phyloP scores from a whole-genome alignment of 2,888 invertebrate species.

The Ormyrus nitidulus region DNA sequence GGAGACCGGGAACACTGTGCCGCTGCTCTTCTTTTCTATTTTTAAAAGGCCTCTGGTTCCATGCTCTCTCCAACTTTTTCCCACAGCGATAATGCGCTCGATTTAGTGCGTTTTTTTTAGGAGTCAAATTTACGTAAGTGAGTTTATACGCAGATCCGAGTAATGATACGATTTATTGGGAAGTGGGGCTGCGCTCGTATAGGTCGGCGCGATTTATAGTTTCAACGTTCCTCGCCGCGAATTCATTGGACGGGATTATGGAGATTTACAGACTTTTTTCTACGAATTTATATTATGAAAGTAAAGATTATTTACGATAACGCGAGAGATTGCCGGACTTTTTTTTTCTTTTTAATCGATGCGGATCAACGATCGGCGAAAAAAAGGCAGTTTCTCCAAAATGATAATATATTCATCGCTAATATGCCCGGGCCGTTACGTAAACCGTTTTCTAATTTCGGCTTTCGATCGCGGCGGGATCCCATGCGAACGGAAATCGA shows the following conservation, averaged over 20 bases:
- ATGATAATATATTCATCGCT: conserved; percentile 17
- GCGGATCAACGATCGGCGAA: background rate
- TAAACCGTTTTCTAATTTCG: conserved; percentile 38
- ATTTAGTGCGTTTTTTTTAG: no score
- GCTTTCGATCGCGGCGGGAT: background rate
- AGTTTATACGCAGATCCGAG: background rate
- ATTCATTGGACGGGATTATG: background rate
- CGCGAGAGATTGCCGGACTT: background rate
- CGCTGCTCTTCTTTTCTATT: conserved; percentile 36
- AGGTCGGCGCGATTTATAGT: conserved; percentile 25
- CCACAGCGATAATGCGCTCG: conserved; percentile 48
- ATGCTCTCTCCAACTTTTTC: conserved; percentile 23
- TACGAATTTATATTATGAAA: background rate
- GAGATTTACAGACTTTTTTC: background rate
- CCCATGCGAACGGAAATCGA: conserved; percentile 15
- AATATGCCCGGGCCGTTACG: background rate
- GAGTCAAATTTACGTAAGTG: conserved; percentile 36
- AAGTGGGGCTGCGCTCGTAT: no score
- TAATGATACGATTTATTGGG: background rate
- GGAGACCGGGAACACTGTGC: background rate
- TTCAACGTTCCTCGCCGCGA: conserved; percentile 19
- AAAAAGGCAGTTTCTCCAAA: conserved; percentile 19
- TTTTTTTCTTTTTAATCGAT: background rate
- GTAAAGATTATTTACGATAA: background rate
- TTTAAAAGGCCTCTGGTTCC: conserved; percentile 35